These are phyloP conservation scores for Leucoraja ocellata DNA, from an alignment of 2,797 vertebrate species.

Conservation along the genomic window DNA sequence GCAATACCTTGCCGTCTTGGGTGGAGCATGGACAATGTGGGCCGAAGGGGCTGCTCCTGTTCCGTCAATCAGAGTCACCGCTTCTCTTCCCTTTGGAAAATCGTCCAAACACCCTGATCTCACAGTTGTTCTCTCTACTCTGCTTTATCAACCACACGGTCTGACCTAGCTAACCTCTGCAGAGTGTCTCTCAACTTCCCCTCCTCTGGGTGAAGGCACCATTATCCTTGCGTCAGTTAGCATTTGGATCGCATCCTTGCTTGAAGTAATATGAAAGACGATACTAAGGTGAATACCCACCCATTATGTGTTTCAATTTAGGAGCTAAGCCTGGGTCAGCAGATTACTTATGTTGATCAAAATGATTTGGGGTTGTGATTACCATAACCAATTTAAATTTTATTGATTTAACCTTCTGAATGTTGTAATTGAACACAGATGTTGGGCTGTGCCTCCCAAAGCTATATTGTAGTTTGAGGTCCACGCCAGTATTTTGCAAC, in stretches of 20 bases:
- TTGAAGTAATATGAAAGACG: constrained; percentile 63
- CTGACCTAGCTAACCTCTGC: background rate
- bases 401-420: constrained; percentile 85
- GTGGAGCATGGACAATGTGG: too few relatives aligned
- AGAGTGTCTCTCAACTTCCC: background rate
- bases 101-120: background rate
- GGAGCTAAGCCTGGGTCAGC: constrained; percentile 77
- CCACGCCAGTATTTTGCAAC: constrained; percentile 62
- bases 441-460: constrained; percentile 64
- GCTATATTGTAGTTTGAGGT: constrained; percentile 70
- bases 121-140: background rate
- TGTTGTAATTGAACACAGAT: constrained; percentile 84
- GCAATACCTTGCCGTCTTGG: too few relatives aligned
- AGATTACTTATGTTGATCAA: constrained; percentile 86
- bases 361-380: constrained; percentile 86
- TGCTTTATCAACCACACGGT: background rate
- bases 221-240: constrained; percentile 47
- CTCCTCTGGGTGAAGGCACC: background rate
- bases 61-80: too few relatives aligned
- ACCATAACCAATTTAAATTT: constrained; percentile 97
- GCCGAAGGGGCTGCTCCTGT: too few relatives aligned
- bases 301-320: constrained; percentile 73
- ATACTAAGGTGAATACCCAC: constrained; percentile 66
- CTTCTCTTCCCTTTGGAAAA: background rate
- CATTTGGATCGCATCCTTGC: constrained; percentile 68